Conservation (phyloP, 2,797 vertebrate genomes). For the Mormyrops boulengeri region DNA sequence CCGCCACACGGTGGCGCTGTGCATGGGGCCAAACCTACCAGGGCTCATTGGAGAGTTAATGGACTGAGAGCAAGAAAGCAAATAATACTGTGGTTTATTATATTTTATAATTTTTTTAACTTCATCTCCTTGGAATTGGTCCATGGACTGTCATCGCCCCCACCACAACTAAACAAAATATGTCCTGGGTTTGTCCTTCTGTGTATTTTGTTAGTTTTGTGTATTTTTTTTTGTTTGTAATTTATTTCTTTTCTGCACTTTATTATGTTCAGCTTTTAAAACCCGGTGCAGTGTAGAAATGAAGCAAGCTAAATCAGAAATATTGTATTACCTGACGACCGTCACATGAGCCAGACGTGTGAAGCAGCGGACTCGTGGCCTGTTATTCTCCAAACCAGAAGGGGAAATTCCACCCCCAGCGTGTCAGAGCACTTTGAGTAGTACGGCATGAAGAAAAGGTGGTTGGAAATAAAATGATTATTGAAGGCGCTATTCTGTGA, state of each 20-base stretch:
- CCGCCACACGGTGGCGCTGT: no score
- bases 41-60: background rate
- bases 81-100: conserved; percentile 13
- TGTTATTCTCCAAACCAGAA: background rate
- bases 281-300: background rate
- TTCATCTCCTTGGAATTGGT: background rate
- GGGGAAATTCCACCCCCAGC: background rate
- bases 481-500: background rate
- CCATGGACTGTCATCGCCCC: background rate
- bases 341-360: background rate
- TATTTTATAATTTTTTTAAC: background rate
- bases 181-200: background rate
- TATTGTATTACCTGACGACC: background rate
- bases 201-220: background rate
- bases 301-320: background rate
- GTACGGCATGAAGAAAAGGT: background rate
- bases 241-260: background rate
- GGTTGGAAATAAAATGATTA: background rate
- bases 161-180: background rate
- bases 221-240: background rate
- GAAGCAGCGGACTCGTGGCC: background rate
- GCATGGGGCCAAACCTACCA: no score
- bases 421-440: background rate
- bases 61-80: conserved; percentile 44
- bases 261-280: background rate